Base-by-base conservation (phyloP, 2,797 vertebrate species). In the Cirrhinus molitorella region DNA sequence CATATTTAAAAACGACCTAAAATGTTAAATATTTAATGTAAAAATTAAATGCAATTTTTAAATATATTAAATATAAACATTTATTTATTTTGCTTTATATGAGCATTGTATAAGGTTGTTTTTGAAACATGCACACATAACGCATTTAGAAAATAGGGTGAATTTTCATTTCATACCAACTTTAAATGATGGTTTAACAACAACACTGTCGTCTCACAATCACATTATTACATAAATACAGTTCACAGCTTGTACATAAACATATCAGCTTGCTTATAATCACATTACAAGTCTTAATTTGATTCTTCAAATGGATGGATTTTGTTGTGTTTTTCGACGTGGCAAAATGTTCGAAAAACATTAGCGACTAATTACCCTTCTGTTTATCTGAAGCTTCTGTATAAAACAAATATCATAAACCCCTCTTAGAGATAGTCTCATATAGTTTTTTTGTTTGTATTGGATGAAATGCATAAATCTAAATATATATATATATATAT, bases 131-230 rank as follows among this genome's bases (percentile, higher is more conserved):
- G 3, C 43, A 4, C 37, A 68, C n/a, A 47, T 47, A 47, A 16
- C 8, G 6, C 67, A 25, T 47, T 47, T 25, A 40, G 19, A 66
- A 21, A 40, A 66, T 6, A 1, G 10, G 4, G 1, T 25, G 3
- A 25, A 25, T 28, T 47, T 47, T 28, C 0, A 19, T 71, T 71
- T 71, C 23, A 49, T 71, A 4, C 8, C 4, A 16, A 11, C 23
- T 71, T 47, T 49, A 71, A 71, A 49, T 6, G n/a, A 59, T 59
- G 55, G 55, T 57, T 63, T 63, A 65, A 63, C 9, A 40, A n/a
- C 1, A 13, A n/a, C 21, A n/a, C 21, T 7, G 37, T 68, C 43
- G 65, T 40, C 34, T 40, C 65, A 55, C 51, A 37, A 1, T 37
- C 17, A 40, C 34, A 43, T 11, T 40, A 21, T 67, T n/a, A 11